Percentiles rank a stretch among this genome's conserved stretches.
phyloP scores from a whole-genome alignment of 92 coral and sea anemone genomes.

The Porites cylindrica region DNA sequence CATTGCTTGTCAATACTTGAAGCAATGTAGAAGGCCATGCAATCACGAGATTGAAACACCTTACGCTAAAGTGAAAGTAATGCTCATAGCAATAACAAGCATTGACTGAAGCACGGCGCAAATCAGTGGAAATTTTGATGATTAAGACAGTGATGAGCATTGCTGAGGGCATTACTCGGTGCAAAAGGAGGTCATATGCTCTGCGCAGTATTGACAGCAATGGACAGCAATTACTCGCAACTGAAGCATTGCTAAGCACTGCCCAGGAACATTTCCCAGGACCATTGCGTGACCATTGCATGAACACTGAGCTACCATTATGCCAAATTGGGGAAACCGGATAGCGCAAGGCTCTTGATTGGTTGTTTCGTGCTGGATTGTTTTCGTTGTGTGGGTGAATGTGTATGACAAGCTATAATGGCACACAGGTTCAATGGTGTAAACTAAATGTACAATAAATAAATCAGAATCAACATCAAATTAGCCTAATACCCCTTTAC shows the following conservation, averaged over 20 bases:
- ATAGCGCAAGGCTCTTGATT: constrained; percentile 21
- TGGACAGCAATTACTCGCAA: neutral
- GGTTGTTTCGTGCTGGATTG: constrained; percentile 32
- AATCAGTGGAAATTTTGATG: constrained; percentile 24
- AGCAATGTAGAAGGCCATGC: constrained; percentile 25
- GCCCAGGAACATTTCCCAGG: constrained; percentile 11
- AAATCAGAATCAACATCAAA: constrained; percentile 22
- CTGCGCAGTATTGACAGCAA: constrained; percentile 29
- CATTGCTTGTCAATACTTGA: constrained; percentile 26
- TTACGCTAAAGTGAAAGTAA: constrained; percentile 30
- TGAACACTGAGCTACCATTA: constrained; percentile 12
- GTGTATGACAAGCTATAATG: constrained; percentile 8
- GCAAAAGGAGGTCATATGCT: constrained; percentile 25
- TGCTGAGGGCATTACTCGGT: constrained; percentile 22
- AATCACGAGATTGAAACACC: constrained; percentile 37
- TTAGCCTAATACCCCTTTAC: constrained; percentile 20
- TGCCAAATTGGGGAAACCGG: constrained; percentile 14
- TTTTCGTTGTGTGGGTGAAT: constrained; percentile 26
- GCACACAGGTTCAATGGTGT: constrained; percentile 11
- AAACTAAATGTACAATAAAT: constrained; percentile 2
- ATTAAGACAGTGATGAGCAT: neutral
- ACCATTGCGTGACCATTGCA: constrained; percentile 15
- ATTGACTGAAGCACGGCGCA: constrained; percentile 31
- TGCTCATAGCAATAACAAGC: constrained; percentile 31
- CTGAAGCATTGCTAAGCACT: constrained; percentile 10